These are phyloP conservation scores for Plagiodera versicolora DNA, from an alignment of 2,888 invertebrate genomes.

Conservation along the genomic window DNA sequence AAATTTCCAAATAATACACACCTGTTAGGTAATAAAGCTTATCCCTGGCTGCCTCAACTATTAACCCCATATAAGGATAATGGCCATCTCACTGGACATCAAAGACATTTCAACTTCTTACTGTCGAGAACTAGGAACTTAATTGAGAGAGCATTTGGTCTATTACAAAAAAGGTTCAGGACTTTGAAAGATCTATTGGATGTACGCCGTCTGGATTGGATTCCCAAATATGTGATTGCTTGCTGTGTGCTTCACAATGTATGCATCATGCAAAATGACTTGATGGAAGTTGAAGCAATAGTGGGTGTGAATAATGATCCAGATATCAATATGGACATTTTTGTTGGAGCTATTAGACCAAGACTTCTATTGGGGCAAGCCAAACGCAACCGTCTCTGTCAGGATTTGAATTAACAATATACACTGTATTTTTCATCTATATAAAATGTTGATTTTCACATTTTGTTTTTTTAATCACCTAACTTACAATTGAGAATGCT, in stretches of 20 bases:
- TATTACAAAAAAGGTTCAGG: constrained; percentile 16
- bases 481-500: neutral
- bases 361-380: constrained; percentile 13
- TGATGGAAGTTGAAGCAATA: constrained; percentile 10
- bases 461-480: neutral
- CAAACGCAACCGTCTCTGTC: constrained; percentile 11
- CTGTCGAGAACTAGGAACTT: constrained; percentile 13
- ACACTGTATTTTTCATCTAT: neutral
- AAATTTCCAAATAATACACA: constrained; percentile 25
- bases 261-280: constrained; percentile 13
- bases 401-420: constrained; percentile 10
- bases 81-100: constrained; percentile 20
- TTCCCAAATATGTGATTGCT: constrained; percentile 5
- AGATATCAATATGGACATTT: constrained; percentile 13
- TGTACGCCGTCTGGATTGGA: constrained; percentile 10
- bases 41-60: constrained; percentile 18
- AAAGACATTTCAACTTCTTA: constrained; percentile 21
- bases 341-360: constrained; percentile 12
- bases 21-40: constrained; percentile 24
- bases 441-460: constrained; percentile 6
- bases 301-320: constrained; percentile 8
- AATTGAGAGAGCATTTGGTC: constrained; percentile 13
- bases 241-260: constrained; percentile 9
- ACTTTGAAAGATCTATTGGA: constrained; percentile 7
- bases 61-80: constrained; percentile 23